phyloP scores from a whole-genome alignment of 2,113 vertebrate genomes.

The Antigone vipio region DNA sequence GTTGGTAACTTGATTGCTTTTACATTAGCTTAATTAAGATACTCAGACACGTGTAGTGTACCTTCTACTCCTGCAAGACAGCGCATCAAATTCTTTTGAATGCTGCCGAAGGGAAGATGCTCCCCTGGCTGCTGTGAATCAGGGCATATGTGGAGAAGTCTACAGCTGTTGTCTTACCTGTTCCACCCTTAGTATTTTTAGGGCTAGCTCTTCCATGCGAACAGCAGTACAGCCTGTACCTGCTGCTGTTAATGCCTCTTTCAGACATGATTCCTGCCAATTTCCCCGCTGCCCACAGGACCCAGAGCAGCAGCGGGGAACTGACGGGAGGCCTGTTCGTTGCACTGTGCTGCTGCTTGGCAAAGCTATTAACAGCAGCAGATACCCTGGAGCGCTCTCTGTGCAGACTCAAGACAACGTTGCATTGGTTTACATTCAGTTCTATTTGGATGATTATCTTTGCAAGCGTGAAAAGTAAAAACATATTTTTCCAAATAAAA shows the following conservation, averaged over 20 bases:
- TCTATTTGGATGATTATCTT: neutral
- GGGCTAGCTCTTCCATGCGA: neutral
- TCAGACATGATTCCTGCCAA: neutral
- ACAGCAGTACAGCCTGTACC: neutral
- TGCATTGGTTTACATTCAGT: neutral
- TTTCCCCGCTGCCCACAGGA: neutral
- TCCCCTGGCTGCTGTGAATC: neutral
- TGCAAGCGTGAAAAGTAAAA: neutral
- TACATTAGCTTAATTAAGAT: neutral
- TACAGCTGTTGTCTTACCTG: neutral
- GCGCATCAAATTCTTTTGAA: neutral
- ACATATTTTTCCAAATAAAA: neutral
- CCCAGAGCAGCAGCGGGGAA: neutral
- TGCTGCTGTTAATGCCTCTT: conserved; percentile 4
- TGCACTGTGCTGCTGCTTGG: neutral
- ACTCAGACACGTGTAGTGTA: neutral
- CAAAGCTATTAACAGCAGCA: conserved; percentile 4
- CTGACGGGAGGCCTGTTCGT: neutral
- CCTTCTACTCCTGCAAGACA: neutral
- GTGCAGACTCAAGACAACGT: neutral
- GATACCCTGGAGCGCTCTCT: neutral
- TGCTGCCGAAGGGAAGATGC: neutral
- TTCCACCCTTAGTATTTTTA: neutral
- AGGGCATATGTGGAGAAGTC: neutral
- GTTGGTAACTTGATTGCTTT: neutral